Conservation (phyloP, 1,140 invertebrate species). For the Procambarus clarkii region DNA sequence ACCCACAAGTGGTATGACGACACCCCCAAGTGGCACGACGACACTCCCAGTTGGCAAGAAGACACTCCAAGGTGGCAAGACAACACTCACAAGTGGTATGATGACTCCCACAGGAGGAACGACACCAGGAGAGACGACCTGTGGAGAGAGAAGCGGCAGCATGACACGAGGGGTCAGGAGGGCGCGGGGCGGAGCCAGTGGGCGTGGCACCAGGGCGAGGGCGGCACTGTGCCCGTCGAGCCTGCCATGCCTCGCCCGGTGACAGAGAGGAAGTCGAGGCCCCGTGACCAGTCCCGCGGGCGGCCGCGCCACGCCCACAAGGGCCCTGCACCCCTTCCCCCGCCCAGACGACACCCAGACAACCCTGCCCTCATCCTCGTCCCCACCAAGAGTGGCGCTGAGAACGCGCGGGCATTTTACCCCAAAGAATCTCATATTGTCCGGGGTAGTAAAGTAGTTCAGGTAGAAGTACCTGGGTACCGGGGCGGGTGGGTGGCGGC, state of each 20-base stretch:
- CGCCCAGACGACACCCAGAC: constrained; percentile 67
- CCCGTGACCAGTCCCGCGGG: constrained; percentile 24
- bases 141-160: background rate
- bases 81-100: too few relatives aligned
- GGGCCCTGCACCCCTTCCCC: constrained; percentile 66
- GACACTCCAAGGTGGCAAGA: background rate
- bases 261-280: background rate
- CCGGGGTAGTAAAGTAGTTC: constrained; percentile 62
- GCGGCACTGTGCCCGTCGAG: background rate
- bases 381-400: constrained; percentile 72
- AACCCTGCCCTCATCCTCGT: constrained; percentile 67
- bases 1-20: too few relatives aligned
- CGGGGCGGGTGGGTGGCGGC: constrained; percentile 36
- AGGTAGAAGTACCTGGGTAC: constrained; percentile 59
- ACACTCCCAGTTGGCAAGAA: background rate
- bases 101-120: too few relatives aligned
- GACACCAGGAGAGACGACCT: background rate
- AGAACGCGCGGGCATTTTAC: constrained; percentile 60
- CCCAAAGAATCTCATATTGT: constrained; percentile 72
- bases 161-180: background rate
- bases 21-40: too few relatives aligned
- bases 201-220: constrained; percentile 17
- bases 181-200: constrained; percentile 17
- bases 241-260: background rate
- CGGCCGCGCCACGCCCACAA: constrained; percentile 53